These are phyloP conservation scores for Hyles vespertilio DNA, from an alignment of 1,140 invertebrate species.

Conservation along the genomic window DNA sequence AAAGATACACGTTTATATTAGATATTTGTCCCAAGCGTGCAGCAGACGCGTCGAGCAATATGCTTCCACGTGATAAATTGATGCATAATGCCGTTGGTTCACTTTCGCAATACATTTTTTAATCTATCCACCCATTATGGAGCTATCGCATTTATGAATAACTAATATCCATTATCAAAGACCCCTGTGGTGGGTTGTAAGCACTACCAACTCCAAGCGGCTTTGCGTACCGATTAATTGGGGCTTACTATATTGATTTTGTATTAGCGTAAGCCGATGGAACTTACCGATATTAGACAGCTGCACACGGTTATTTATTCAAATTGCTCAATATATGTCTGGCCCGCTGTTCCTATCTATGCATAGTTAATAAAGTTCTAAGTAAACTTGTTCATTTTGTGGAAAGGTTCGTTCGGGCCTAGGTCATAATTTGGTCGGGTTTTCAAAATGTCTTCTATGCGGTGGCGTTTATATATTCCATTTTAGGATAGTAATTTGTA, in stretches of 20 bases:
- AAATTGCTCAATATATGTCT: slow-evolving; percentile 29
- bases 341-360: slow-evolving; percentile 27
- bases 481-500: no score
- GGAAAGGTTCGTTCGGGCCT: no score
- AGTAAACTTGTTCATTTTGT: background rate
- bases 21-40: no score
- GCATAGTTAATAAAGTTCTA: slow-evolving; percentile 28
- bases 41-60: no score
- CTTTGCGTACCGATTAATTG: slow-evolving; percentile 58
- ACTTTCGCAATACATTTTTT: background rate
- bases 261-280: slow-evolving; percentile 59
- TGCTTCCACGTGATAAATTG: background rate
- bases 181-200: slow-evolving; percentile 22
- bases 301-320: slow-evolving; percentile 51
- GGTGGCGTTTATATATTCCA: no score
- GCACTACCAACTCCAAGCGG: slow-evolving; percentile 28
- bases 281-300: slow-evolving; percentile 52
- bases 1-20: no score
- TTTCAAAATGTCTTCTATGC: no score
- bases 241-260: slow-evolving; percentile 65
- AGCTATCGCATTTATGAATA: slow-evolving; percentile 19
- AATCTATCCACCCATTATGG: background rate
- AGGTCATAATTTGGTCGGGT: no score
- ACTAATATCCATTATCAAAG: slow-evolving; percentile 26
- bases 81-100: background rate